Conservation (phyloP, 2,888 invertebrate genomes). For the Hedychridium roseum region DNA sequence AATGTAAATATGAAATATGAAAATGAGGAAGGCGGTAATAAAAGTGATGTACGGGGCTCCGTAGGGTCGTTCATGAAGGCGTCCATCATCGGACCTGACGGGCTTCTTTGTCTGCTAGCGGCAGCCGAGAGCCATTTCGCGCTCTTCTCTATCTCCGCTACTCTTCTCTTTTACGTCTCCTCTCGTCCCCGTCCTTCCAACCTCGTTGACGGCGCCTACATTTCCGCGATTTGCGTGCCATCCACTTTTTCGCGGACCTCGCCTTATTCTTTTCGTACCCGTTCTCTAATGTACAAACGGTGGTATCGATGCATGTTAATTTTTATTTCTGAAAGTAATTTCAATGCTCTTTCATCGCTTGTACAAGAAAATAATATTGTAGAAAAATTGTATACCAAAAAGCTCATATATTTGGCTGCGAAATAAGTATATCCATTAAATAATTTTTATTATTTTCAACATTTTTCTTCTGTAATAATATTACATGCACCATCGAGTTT, state of each 20-base stretch:
- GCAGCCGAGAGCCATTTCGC: slow-evolving; percentile 46
- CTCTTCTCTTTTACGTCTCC: slow-evolving; percentile 11
- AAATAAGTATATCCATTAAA: no score
- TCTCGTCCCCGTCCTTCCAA: neutral
- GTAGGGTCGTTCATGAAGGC: slow-evolving; percentile 66
- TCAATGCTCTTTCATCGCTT: no score
- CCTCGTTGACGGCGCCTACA: neutral
- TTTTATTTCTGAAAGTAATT: no score
- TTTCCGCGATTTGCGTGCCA: neutral
- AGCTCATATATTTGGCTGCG: no score
- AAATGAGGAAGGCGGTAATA: slow-evolving; percentile 65
- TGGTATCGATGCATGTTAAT: no score
- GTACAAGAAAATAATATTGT: no score
- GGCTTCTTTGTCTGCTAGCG: slow-evolving; percentile 58
- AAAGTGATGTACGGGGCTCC: slow-evolving; percentile 67
- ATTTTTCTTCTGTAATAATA: no score
- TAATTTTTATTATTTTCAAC: no score
- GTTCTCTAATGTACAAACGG: neutral
- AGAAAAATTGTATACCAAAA: no score
- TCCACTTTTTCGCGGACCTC: neutral
- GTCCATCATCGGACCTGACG: slow-evolving; percentile 64
- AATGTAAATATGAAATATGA: slow-evolving; percentile 65
- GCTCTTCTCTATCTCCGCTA: slow-evolving; percentile 38
- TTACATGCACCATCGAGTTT: no score
- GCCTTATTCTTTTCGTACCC: neutral